Evolutionary conservation across 2,888 invertebrate species (phyloP), one percentile per base, ranked within the genome.

Genomic region (Corythucha ciliata): DNA sequence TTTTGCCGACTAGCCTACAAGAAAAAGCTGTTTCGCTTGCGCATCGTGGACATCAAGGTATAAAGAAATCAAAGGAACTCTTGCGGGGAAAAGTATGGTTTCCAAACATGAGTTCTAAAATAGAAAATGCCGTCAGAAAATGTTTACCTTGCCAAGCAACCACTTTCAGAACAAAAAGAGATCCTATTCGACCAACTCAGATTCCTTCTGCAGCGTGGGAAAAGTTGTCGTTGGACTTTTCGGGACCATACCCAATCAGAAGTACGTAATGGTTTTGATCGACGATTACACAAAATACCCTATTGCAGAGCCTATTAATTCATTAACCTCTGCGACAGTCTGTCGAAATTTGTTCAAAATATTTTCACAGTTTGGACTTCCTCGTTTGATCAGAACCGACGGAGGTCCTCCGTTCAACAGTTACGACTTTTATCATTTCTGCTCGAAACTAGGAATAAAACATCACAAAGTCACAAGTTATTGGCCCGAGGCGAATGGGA

Each of bases 401-500:
- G 21, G 21, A 12, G 46, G 46, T 3, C 46, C 46, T 4, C 46
- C 46, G 2, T 46, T 34, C 33, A 18, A 34, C n/a, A 14, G 46
- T 2, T 3, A 12, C 4, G 33, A 6, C 14, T 40, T 40, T 22
- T 5, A 14, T 16, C 22, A 40, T 7, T 40, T 21, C 14, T 40
- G 40, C 24, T 3, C 6, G 4, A 4, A 40, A 22, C 14, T 40
- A n/a, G 24, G 40, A 40, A 22, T 40, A 3, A 10, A 46, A 18
- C 46, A 46, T n/a, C 2, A 5, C 14, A 8, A 7, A 16, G 22
- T 46, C 2, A 46, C 46, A 16, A 8, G 18, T 16, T 10, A 16
- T 3, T 45, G 45, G 45, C 45, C 45, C 7, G 14, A 45, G n/a
- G 45, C 45, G 8, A 45, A 45, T 45, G 45, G 45, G 7, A 21